A percentile compares a stretch with the other conserved stretches of the same genome.
phyloP scores from a whole-genome alignment of 2,888 invertebrate genomes.

The Drosophila colorata region DNA sequence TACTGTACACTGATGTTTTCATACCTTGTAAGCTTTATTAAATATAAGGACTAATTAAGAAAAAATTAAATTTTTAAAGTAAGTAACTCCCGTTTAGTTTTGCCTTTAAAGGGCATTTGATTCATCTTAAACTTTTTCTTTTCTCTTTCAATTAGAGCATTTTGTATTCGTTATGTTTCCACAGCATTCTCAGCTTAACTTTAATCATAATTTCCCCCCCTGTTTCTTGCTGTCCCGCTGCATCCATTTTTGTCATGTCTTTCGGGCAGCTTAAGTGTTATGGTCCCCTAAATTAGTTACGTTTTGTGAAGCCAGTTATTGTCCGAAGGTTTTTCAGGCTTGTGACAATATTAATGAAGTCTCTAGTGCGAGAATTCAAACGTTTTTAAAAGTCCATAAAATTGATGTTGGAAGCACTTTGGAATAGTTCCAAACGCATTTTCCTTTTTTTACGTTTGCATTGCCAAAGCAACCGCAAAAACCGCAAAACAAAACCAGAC shows the following conservation, averaged over 20 bases:
- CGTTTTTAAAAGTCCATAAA: conserved; percentile 10
- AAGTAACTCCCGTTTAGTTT: no score
- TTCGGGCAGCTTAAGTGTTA: conserved; percentile 73
- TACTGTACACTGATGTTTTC: neutral
- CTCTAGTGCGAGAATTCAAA: conserved; percentile 15
- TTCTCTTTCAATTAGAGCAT: conserved; percentile 14
- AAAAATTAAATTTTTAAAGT: no score
- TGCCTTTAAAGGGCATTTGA: neutral
- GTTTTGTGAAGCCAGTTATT: conserved; percentile 25
- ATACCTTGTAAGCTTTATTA: no score
- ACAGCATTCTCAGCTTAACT: neutral
- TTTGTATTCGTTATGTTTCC: conserved; percentile 31
- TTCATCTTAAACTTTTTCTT: neutral
- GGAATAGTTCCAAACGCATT: conserved; percentile 10
- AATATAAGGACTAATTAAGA: no score
- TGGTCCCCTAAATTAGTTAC: conserved; percentile 70
- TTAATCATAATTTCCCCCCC: conserved; percentile 40
- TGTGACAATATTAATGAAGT: conserved; percentile 65
- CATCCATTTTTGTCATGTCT: conserved; percentile 60
- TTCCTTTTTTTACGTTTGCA: conserved; percentile 21
- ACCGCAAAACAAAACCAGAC: conserved; percentile 31
- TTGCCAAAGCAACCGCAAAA: conserved; percentile 39
- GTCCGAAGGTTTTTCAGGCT: conserved; percentile 13
- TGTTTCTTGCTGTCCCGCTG: conserved; percentile 24
- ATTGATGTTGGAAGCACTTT: neutral